Percentiles rank a stretch among this genome's conserved stretches.
Conservation (phyloP, 2,113 vertebrate genomes). For the Eulemur rufifrons region DNA sequence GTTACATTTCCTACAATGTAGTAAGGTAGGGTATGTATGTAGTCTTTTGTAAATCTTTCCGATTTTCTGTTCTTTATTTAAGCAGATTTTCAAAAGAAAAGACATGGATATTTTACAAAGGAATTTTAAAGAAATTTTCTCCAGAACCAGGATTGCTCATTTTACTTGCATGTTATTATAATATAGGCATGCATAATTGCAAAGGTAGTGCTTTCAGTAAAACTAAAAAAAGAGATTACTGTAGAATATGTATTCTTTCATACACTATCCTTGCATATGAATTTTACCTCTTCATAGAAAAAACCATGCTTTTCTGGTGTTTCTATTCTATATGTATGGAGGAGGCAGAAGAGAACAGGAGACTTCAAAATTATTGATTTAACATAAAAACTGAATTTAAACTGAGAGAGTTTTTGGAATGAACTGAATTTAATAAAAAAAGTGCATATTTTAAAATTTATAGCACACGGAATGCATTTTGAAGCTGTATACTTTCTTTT, state of each 20-base stretch:
- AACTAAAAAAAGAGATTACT: not conserved
- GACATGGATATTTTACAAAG: not conserved
- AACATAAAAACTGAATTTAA: not conserved
- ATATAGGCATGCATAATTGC: not conserved
- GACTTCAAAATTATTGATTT: not conserved
- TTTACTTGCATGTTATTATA: not conserved
- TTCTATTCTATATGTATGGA: not conserved
- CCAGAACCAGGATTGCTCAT: not conserved
- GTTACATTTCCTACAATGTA: not conserved
- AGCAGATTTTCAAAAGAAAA: not conserved
- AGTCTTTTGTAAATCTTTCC: not conserved
- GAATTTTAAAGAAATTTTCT: not conserved
- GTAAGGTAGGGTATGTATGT: not conserved
- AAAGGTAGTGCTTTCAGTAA: not conserved
- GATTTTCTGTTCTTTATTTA: slow-evolving; percentile 7
- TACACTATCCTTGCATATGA: not conserved
- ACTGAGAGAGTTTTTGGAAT: not conserved
- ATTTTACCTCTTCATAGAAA: not conserved
- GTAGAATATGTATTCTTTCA: not conserved
- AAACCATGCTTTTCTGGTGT: not conserved
- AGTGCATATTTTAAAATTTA: not conserved
- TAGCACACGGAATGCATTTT: not conserved
- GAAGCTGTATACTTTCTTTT: not conserved
- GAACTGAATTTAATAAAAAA: not conserved
- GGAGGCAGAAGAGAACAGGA: not conserved